phyloP scores from a whole-genome alignment of 2,113 vertebrate species.

The Henicopernis longicauda region DNA sequence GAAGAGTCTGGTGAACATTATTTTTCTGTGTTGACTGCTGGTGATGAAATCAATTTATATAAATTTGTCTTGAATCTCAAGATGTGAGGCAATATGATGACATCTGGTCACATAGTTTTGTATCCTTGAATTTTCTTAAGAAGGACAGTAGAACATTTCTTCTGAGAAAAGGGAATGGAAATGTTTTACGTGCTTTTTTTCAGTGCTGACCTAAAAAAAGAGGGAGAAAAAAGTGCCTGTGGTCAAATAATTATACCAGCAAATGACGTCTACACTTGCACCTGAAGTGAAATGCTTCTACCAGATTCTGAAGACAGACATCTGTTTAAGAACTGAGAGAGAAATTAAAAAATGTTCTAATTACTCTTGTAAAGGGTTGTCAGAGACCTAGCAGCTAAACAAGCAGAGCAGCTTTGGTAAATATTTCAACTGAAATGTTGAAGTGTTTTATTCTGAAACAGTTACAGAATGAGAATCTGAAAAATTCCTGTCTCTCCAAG shows the following conservation, averaged over 20 bases:
- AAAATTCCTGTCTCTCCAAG: background rate
- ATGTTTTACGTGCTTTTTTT: background rate
- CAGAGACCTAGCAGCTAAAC: background rate
- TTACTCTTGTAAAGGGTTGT: background rate
- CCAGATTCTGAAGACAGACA: background rate
- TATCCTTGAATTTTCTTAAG: background rate
- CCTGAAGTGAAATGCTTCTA: background rate
- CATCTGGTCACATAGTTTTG: background rate
- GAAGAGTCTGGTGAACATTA: background rate
- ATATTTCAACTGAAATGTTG: background rate
- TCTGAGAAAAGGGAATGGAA: background rate
- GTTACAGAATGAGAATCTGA: background rate
- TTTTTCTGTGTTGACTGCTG: background rate
- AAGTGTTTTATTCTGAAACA: background rate
- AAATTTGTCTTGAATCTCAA: background rate
- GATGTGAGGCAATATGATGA: background rate
- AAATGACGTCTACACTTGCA: background rate
- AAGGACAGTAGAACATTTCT: background rate
- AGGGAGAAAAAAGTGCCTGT: background rate
- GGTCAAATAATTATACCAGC: background rate
- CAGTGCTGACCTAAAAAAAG: background rate
- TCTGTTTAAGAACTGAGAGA: background rate
- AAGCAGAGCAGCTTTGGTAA: background rate
- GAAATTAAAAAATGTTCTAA: background rate
- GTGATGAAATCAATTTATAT: background rate